Evolutionary conservation across 2,113 vertebrate species (phyloP), one percentile per base, ranked within the genome.

Genomic region (Microcebus lehilahytsara): DNA sequence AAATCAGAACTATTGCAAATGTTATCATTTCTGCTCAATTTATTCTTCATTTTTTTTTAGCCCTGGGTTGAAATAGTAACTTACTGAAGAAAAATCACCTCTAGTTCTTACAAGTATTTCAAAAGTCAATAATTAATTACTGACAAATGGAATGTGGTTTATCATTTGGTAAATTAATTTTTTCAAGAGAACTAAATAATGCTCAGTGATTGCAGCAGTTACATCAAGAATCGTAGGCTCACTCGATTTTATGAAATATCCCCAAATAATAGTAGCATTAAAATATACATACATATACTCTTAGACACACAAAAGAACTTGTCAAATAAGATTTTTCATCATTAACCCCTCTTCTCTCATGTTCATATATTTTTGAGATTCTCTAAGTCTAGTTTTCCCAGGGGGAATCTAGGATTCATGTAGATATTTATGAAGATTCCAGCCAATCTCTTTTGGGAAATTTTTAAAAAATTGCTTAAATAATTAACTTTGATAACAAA

Each of bases 51-150:
- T 49, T 49, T 75, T 75, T 91, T 83, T 93, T 49, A 69, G 20
- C 5, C 9, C 67, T 85, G 25, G n/a, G 17, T 51, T 90, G 9
- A 37, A 91, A 74, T 30, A 66, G 42, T 69, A 80, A 91, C 9
- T 66, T 78, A 71, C n/a, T 75, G 27, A 49, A 86, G 62, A 81
- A 93, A 94, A 94, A 69, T 60, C 32, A 60, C 42, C 40, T 92
- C 49, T 84, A 30, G 3, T 60, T 85, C 9, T 27, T 95, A 93
- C 69, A 91, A 92, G 22, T 75, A 87, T 78, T 96, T 93, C 27
- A 89, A 90, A 92, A 92, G 77, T 74, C 53, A 97, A 9, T 89
- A 79, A 94, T 56, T 97, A 93, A 97, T 96, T 97, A 58, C 56
- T 62, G n/a, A 74, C 0, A 22, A 16, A 32, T 22, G 11, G 11